Evolutionary conservation across 1,140 invertebrate species (phyloP).

Genomic region (Meloidogyne floridensis): DNA sequence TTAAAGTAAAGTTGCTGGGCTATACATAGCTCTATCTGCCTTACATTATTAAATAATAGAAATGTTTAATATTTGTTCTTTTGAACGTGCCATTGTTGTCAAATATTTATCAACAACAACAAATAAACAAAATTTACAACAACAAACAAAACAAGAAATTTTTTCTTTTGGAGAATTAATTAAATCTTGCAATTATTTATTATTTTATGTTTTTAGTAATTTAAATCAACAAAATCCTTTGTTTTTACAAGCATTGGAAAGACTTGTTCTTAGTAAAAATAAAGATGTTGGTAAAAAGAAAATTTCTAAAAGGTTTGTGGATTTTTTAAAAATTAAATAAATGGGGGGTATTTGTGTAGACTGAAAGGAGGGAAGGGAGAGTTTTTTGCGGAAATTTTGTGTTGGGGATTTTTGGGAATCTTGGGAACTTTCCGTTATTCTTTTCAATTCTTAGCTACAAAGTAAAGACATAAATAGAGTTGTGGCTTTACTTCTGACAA

Average conservation of each 20-base stretch:
- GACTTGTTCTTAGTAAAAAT: background rate
- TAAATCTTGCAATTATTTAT: slow-evolving; percentile 17
- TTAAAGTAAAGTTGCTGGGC: no score
- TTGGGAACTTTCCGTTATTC: no score
- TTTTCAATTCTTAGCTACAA: no score
- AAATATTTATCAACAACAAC: background rate
- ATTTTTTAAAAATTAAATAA: background rate
- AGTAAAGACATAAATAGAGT: no score
- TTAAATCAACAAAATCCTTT: slow-evolving; percentile 16
- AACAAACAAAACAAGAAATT: background rate
- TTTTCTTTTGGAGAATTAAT: slow-evolving; percentile 23
- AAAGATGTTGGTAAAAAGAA: slow-evolving; percentile 17
- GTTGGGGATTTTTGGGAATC: no score
- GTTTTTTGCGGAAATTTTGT: no score
- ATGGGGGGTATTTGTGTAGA: no score
- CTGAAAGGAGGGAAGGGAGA: no score
- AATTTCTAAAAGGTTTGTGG: background rate
- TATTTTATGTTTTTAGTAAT: slow-evolving; percentile 29
- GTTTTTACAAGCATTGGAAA: slow-evolving; percentile 22
- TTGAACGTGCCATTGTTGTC: background rate
- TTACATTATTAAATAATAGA: no score
- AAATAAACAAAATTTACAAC: background rate
- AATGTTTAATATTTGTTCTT: slow-evolving; percentile 5
- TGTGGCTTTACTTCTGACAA: no score
- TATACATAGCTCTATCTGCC: no score